Evolutionary conservation across 1,140 invertebrate genomes (phyloP), one percentile per base, ranked within the genome.

Genomic region (Nasonia longicornis): DNA sequence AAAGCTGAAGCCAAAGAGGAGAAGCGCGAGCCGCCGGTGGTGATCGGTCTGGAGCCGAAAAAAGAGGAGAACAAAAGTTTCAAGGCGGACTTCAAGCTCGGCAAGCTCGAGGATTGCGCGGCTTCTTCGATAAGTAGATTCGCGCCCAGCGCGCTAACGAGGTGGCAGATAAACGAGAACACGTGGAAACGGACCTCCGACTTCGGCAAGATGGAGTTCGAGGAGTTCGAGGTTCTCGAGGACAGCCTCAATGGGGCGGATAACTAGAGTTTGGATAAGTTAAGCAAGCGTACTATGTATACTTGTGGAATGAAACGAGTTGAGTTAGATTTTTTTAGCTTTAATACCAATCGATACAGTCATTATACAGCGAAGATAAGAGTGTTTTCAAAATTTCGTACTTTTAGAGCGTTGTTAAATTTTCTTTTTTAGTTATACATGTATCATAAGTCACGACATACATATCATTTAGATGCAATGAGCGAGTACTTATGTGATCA

Each of bases 141-240:
- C 76, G 82, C 84, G 2, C 73, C 83, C 4, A 89, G 89, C 35
- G 89, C 89, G 1, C 72, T 90, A n/a, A 88, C 83, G 2, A 88
- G 86, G 63, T 91, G 90, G 90, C 89, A 91, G 42, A 82, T 89
- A 7, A 91, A 91, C 81, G 87, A 89, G 26, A 87, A 82, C 31
- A 84, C 85, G 26, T 91, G 88, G 89, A 88, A 85, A 16, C 84
- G 84, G 6, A 80, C 14, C 1, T 26, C 52, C 26, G 94, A 94
- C 85, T 94, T 94, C 85, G 94, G 94, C 10, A 95, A 96, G 83
- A 96, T 96, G 93, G 95, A 96, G 85, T 96, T 96, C 82, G 95
- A 96, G 88, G 94, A 95, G 82, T 96, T 95, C 83, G 95, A 96
- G 90, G 93, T 96, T 64, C 89, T 93, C 84, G 93, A 93, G 86